Base-by-base conservation (phyloP, 2,113 vertebrate genomes). In the Chroicocephalus ridibundus region DNA sequence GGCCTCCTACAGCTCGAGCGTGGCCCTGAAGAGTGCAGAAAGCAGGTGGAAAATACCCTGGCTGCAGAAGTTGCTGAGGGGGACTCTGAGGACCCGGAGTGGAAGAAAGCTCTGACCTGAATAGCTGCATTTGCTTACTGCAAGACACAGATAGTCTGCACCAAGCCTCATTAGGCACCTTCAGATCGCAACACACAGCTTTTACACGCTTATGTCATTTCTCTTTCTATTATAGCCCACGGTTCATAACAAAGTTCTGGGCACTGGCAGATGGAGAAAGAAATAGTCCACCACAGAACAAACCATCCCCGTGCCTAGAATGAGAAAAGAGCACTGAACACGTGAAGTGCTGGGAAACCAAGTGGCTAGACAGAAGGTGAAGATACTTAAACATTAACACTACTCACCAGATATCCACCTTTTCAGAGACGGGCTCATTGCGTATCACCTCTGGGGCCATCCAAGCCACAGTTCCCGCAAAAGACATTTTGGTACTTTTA, bases 401-500 rank as follows among this genome's bases (percentile, higher is more conserved):
- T 4, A 96, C 99, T 99, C 87, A 99, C 99, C 99, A 99, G 96
- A 99, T 99, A 97, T 99, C 99, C 24, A 99, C 99, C 95, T 99
- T 99, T 94, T 99, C 99, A 1, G 99, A 99, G 91, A 99, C 99
- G 0, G 99, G 99, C 91, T 99, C 99, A 19, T 99, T 99, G 95
- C 99, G 98, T 82, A 99, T 99, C 82, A 99, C 99, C 95, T 99
- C 99, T 1, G 99, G 99, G 2, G 99, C 99, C 99, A 99, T 99
- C 99, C 99, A 99, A 6, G 99, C 99, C 72, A 99, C 99, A 0
- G 99, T 99, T 27, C 99, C 99, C 9, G 99, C 99, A 88, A 99
- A 99, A 34, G 99, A 99, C 99, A 99, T 99, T 96, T 99, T 99
- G 62, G 99, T 99, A 93, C 99, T 99, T 98, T 99, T 99, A 91